Percentiles rank a stretch among this genome's conserved stretches.
Conservation (phyloP, 2,113 vertebrate genomes). For the Sorex araneus region DNA sequence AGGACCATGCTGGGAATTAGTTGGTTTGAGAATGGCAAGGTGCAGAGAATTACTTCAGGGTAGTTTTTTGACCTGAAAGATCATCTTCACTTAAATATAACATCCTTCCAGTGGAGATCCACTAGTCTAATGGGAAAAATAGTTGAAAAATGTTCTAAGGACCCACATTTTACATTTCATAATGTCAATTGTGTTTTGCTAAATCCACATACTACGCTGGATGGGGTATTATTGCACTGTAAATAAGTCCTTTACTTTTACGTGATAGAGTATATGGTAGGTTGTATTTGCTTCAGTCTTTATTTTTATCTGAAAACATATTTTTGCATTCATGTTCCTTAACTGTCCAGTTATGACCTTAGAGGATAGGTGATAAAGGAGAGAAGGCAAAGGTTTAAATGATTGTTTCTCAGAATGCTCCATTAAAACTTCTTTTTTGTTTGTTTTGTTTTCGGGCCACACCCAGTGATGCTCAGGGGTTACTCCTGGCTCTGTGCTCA, state of each 20-base stretch:
- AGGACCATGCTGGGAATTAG: not conserved
- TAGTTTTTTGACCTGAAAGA: not conserved
- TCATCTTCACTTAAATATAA: not conserved
- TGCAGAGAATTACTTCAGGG: not conserved
- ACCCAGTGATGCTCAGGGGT: too few species aligned
- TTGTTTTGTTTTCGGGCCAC: too few species aligned
- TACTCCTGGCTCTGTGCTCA: too few species aligned
- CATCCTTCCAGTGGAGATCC: not conserved
- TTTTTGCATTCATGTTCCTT: constrained; percentile 22
- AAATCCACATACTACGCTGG: not conserved
- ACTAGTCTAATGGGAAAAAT: not conserved
- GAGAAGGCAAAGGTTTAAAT: not conserved
- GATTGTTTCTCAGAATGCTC: not conserved
- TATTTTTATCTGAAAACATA: not conserved
- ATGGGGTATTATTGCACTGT: not conserved
- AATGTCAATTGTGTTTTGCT: constrained; percentile 19
- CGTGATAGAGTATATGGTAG: not conserved
- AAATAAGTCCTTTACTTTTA: not conserved
- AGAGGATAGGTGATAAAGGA: not conserved
- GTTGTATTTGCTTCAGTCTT: not conserved
- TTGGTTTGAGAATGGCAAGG: not conserved
- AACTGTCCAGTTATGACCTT: not conserved
- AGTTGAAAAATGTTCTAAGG: not conserved
- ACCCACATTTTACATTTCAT: not conserved
- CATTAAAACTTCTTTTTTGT: not conserved